phyloP scores from a whole-genome alignment of 2,797 vertebrate genomes.

The Dryobates pubescens region DNA sequence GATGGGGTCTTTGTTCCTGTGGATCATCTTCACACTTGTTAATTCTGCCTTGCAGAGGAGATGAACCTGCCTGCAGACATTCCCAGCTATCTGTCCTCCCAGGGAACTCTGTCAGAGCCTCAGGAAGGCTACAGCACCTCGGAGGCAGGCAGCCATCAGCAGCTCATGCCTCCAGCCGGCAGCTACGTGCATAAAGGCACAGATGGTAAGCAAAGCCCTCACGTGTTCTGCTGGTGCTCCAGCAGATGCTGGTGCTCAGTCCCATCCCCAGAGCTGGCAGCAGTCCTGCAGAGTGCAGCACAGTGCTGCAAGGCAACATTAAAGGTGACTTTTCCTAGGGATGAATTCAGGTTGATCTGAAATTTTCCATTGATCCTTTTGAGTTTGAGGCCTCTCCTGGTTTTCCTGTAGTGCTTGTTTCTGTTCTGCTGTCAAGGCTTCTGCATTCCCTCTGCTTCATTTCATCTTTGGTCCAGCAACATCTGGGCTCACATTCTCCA shows the following conservation, averaged over 20 bases:
- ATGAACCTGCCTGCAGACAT: conserved; percentile 86
- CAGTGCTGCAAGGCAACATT: neutral
- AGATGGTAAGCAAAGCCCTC: conserved; percentile 80
- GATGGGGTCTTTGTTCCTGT: neutral
- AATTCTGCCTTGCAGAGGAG: conserved; percentile 79
- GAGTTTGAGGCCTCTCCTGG: neutral
- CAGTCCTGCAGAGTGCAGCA: neutral
- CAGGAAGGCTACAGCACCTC: conserved; percentile 89
- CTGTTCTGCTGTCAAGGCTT: neutral
- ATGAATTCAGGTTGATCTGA: neutral
- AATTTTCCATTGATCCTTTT: neutral
- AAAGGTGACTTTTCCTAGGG: neutral
- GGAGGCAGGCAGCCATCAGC: conserved; percentile 95
- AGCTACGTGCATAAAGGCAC: conserved; percentile 89
- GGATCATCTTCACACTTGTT: neutral
- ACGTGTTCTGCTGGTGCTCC: neutral
- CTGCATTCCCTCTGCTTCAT: fast-evolving
- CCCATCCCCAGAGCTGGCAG: neutral
- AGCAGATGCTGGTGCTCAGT: neutral
- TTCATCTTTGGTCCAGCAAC: neutral
- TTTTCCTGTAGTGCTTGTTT: neutral
- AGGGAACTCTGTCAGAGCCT: conserved; percentile 85
- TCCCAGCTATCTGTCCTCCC: conserved; percentile 86
- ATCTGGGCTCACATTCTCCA: neutral
- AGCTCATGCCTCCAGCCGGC: conserved; percentile 92